Evolutionary conservation across 2,113 vertebrate species (phyloP), one percentile per base, ranked within the genome.

Genomic region (Embiotoca jacksoni): DNA sequence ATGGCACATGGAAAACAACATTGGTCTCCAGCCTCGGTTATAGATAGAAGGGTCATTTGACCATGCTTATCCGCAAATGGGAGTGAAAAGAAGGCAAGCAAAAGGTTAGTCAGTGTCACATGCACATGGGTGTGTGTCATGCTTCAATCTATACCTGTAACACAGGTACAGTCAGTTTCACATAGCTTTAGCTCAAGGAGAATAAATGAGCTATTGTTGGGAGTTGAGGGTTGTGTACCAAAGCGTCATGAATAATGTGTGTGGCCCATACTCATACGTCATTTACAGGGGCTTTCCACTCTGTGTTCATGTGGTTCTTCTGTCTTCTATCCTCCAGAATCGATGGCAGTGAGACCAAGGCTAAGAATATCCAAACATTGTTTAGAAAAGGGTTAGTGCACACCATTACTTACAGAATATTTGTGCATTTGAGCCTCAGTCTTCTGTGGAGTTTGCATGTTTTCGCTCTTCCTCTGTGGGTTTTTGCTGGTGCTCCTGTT

Each of bases 101-200:
- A 52, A 56, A 37, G 16, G 16, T 57, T 61, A 31, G 11, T 39
- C 57, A 37, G 10, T 47, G 31, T 67, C 52, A 58, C 31, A 31
- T 56, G 60, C 11, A 35, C 46, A 33, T 1, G 23, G 39, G 16
- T 59, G 59, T 49, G 36, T 44, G 23, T 49, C 56, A 56, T 41
- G 53, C 62, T 60, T 82, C 44, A 31, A 64, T 41, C 31, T 47
- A 11, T 41, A 74, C 76, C 73, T 67, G 49, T 59, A 70, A 13
- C 46, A 80, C 80, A 80, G 61, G 57, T 75, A 33, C n/a, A 41
- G 56, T 67, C 75, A 68, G 72, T 52, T 71, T 39, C 36, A 69
- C 50, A 16, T 0, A 70, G 33, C 50, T 1, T 60, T 23, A 66
- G 6, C 47, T 54, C 50, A 1, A 50, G 2, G 0, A 30, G 30